Conservation (phyloP, 2,888 invertebrate genomes). For the Phengaris arion region DNA sequence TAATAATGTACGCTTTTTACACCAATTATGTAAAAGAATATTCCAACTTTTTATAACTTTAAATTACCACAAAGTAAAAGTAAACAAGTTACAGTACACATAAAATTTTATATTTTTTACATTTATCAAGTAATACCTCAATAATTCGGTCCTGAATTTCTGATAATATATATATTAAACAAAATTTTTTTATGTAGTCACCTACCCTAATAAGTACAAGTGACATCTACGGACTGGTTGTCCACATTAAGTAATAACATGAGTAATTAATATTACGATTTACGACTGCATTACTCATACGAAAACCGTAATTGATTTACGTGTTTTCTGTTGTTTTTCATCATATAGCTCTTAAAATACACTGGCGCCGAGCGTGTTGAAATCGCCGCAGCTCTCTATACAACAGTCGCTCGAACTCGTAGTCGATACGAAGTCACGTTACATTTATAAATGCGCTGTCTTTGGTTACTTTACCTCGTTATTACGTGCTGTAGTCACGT, state of each 20-base stretch:
- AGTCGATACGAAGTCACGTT: slow-evolving; percentile 48
- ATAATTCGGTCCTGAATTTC: no score
- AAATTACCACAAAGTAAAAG: no score
- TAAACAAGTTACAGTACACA: no score
- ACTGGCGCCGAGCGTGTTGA: slow-evolving; percentile 20
- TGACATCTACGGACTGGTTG: background rate
- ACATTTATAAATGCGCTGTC: slow-evolving; percentile 43
- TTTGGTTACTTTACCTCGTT: slow-evolving; percentile 51
- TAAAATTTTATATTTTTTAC: no score
- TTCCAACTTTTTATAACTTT: no score
- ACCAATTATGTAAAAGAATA: no score
- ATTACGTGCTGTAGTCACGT: slow-evolving; percentile 69
- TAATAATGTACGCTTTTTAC: no score
- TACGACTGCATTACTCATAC: slow-evolving; percentile 18
- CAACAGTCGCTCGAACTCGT: background rate
- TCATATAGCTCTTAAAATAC: slow-evolving; percentile 21
- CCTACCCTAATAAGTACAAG: background rate
- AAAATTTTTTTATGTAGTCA: no score
- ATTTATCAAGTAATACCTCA: no score
- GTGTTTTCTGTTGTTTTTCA: slow-evolving; percentile 32
- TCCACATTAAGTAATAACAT: slow-evolving; percentile 1
- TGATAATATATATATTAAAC: no score
- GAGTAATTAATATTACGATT: slow-evolving; percentile 5
- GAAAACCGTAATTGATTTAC: slow-evolving; percentile 32
- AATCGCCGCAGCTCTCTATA: slow-evolving; percentile 22